Evolutionary conservation across 2,888 invertebrate species (phyloP).

Genomic region (Achlya flavicornis): DNA sequence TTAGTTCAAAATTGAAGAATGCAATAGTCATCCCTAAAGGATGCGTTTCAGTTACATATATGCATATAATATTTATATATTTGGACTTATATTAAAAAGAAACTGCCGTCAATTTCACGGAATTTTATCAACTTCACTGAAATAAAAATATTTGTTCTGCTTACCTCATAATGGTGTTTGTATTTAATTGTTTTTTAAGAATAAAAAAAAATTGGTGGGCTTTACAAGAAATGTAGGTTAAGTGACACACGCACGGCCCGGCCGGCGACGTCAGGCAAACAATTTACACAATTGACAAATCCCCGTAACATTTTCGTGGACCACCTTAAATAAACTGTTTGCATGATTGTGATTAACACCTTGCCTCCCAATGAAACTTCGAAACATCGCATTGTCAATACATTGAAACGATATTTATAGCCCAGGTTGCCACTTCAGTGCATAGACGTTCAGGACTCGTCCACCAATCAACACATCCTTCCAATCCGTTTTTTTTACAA

Average conservation of each 20-base stretch:
- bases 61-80: too few species aligned
- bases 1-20: too few species aligned
- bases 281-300: constrained; percentile 79
- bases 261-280: constrained; percentile 48
- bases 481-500: constrained; percentile 21
- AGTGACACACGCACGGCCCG: constrained; percentile 45
- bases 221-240: constrained; percentile 53
- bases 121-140: not conserved
- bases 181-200: constrained; percentile 8
- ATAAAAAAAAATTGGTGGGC: constrained; percentile 12
- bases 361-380: constrained; percentile 73
- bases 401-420: constrained; percentile 74
- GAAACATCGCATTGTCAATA: constrained; percentile 74
- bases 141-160: not conserved
- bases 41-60: too few species aligned
- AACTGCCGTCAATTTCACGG: too few species aligned
- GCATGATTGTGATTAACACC: constrained; percentile 81
- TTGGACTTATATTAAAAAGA: not conserved
- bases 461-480: constrained; percentile 55
- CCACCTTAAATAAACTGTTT: constrained; percentile 79
- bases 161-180: not conserved
- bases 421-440: constrained; percentile 53
- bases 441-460: constrained; percentile 71
- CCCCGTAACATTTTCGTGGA: constrained; percentile 73
- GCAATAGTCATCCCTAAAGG: too few species aligned